These are phyloP conservation scores for Hirtodrosophila histrioides DNA, from an alignment of 2,888 invertebrate species.

Conservation along the genomic window DNA sequence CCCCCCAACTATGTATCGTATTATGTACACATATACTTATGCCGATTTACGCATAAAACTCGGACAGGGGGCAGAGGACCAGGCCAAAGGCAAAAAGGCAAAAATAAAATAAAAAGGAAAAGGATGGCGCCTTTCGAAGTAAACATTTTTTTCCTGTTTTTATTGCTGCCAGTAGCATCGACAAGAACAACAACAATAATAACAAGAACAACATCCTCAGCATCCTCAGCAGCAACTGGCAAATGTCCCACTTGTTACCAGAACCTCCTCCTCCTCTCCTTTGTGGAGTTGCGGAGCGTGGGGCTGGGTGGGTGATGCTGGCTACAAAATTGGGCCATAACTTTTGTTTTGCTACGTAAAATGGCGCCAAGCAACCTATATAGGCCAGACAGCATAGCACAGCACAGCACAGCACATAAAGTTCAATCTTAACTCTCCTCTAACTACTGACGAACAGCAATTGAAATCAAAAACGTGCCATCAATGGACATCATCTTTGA, in stretches of 20 bases:
- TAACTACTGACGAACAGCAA: slow-evolving; percentile 54
- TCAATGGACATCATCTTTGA: slow-evolving; percentile 43
- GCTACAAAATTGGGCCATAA: slow-evolving; percentile 75
- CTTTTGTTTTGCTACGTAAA: slow-evolving; percentile 78
- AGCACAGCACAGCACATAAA: slow-evolving; percentile 41
- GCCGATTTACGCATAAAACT: slow-evolving; percentile 77
- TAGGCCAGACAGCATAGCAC: slow-evolving; percentile 66
- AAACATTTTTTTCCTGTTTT: slow-evolving; percentile 73
- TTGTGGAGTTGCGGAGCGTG: background rate
- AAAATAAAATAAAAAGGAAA: slow-evolving; percentile 38
- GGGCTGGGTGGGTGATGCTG: slow-evolving; percentile 6
- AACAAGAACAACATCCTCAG: slow-evolving; percentile 34
- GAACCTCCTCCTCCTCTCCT: slow-evolving; percentile 24
- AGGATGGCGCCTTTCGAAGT: slow-evolving; percentile 73
- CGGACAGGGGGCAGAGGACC: slow-evolving; percentile 46
- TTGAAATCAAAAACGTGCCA: slow-evolving; percentile 71
- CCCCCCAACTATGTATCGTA: slow-evolving; percentile 52
- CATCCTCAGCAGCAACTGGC: slow-evolving; percentile 63
- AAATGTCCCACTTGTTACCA: slow-evolving; percentile 79
- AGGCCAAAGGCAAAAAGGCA: slow-evolving; percentile 57
- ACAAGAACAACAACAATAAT: slow-evolving; percentile 53
- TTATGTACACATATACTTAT: slow-evolving; percentile 78
- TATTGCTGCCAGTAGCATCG: slow-evolving; percentile 74
- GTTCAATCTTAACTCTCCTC: slow-evolving; percentile 30
- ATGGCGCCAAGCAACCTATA: slow-evolving; percentile 79